Base-by-base conservation (phyloP, 2,113 vertebrate genomes). In the Platanista minor region DNA sequence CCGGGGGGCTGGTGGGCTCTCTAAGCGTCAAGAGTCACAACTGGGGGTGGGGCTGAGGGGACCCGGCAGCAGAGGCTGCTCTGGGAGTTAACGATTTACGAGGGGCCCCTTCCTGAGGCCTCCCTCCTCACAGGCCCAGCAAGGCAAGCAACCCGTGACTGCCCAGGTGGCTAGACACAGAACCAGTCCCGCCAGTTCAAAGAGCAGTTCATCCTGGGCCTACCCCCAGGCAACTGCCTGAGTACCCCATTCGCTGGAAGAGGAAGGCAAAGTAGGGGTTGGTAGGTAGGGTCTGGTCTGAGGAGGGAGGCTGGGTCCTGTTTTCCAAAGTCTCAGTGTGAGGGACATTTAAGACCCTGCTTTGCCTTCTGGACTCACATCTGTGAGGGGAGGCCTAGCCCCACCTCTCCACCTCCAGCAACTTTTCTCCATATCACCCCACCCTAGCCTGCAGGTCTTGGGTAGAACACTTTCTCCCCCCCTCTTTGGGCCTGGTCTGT, bases 131-230 rank as follows among this genome's bases (percentile, higher is more conserved):
- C 69, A 61, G 78, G 93, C 93, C 95, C 81, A 84, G 93, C 93
- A 31, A 95, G 62, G 90, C 89, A 27, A 83, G 96, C 98, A 97
- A 95, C 97, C 80, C 95, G 96, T 98, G 98, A 98, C 97, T 94
- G 95, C 95, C 96, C 96, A 90, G 96, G 89, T 25, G 8, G 97
- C 78, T 67, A 96, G 94, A 98, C 96, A 94, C 87, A 97, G 90
- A 98, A 98, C 98, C 97, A 98, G 98, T 98, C 98, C 94, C 97
- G 11, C 98, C 98, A 98, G 98, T 98, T 98, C 97, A 98, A 98
- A 98, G 95, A 98, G 96, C 94, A 98, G 97, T 91, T 95, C 91
- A 72, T 96, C 91, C 67, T 4, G 9, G 92, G 77, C 95, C 89
- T 95, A 93, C 97, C 95, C 59, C 59, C 64, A 93, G 87, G 83